Conservation (phyloP, 2,888 invertebrate genomes). For the Toxonevra muliebris region DNA sequence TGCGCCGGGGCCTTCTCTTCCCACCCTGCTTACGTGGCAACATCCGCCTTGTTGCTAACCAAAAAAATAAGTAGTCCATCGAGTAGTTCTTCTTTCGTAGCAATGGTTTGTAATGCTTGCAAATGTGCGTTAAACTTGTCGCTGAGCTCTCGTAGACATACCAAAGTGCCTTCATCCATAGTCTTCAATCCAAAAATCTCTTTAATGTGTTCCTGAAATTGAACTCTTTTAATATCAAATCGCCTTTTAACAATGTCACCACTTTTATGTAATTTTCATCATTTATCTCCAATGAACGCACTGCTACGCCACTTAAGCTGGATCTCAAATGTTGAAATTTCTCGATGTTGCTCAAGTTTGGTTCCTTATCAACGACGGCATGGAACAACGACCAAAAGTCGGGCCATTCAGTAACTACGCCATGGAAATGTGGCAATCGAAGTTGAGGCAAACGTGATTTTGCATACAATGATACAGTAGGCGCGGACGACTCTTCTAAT, state of each 20-base stretch:
- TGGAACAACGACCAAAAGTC: slow-evolving; percentile 13
- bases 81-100: slow-evolving; percentile 28
- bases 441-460: slow-evolving; percentile 13
- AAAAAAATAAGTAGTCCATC: slow-evolving; percentile 31
- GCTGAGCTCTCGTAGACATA: slow-evolving; percentile 34
- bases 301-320: slow-evolving; percentile 1
- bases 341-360: slow-evolving; percentile 8
- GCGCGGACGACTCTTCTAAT: not conserved
- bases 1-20: slow-evolving; percentile 22
- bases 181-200: slow-evolving; percentile 35
- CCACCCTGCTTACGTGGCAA: slow-evolving; percentile 28
- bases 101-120: slow-evolving; percentile 32
- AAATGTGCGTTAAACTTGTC: slow-evolving; percentile 34
- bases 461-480: not conserved
- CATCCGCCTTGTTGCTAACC: slow-evolving; percentile 29
- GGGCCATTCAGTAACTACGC: slow-evolving; percentile 6
- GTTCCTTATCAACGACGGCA: slow-evolving; percentile 1
- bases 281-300: slow-evolving; percentile 30
- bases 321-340: slow-evolving; percentile 12
- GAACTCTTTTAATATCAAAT: slow-evolving; percentile 41
- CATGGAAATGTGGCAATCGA: slow-evolving; percentile 3
- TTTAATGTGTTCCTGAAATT: slow-evolving; percentile 40
- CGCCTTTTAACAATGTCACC: slow-evolving; percentile 34
- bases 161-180: slow-evolving; percentile 32
- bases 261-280: slow-evolving; percentile 40